phyloP scores from a whole-genome alignment of 2,113 vertebrate genomes.

The Bungarus multicinctus region DNA sequence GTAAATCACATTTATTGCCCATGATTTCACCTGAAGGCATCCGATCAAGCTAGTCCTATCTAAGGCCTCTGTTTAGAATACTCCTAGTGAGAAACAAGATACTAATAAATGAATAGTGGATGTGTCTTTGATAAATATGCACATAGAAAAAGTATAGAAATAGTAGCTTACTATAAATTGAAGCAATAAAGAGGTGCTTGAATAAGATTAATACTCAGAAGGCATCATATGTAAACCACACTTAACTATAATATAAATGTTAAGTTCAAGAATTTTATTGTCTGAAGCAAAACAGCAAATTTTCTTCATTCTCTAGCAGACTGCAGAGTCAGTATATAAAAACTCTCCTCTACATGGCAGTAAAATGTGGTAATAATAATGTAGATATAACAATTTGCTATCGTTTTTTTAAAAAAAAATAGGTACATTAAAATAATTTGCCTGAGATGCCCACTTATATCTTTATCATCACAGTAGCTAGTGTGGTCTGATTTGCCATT shows the following conservation, averaged over 20 bases:
- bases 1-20: background rate
- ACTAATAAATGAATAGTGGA: background rate
- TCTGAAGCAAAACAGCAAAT: background rate
- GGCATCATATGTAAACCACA: background rate
- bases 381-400: background rate
- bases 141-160: background rate
- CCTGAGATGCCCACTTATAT: background rate
- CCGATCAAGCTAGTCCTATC: background rate
- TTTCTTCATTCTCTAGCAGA: background rate
- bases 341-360: background rate
- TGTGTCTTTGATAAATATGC: background rate
- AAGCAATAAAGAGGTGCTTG: background rate
- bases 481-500: background rate
- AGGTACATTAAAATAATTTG: background rate
- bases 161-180: background rate
- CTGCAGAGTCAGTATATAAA: background rate
- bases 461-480: background rate
- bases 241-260: background rate
- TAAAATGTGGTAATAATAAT: background rate
- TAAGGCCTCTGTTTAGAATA: background rate
- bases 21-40: background rate
- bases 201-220: background rate
- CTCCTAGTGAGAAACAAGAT: background rate
- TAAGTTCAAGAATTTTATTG: background rate
- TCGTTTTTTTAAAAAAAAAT: background rate